Evolutionary conservation across 1,140 invertebrate species (phyloP).

Genomic region (Drosophila leontia): DNA sequence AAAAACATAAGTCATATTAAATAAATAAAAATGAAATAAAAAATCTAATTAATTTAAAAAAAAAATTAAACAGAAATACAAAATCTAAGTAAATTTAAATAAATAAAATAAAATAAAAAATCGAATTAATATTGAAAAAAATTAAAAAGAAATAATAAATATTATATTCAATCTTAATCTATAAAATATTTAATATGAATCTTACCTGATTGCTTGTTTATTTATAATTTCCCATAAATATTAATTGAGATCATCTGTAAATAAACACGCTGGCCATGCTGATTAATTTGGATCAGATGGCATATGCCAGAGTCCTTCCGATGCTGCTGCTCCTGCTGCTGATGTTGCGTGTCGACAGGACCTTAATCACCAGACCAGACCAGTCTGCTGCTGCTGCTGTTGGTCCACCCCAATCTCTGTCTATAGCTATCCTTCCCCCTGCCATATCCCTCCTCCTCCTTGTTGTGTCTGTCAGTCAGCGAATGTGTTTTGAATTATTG

Average conservation of each 20-base stretch:
- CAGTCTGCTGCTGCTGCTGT: conserved; percentile 31
- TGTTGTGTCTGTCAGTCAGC: conserved; percentile 56
- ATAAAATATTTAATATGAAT: neutral
- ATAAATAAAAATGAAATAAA: no score
- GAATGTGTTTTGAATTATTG: conserved; percentile 82
- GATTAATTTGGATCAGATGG: conserved; percentile 54
- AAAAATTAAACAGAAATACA: no score
- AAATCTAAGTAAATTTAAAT: no score
- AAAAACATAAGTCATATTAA: no score
- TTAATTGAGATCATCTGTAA: conserved; percentile 7
- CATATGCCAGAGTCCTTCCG: conserved; percentile 3
- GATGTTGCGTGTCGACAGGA: conserved; percentile 69
- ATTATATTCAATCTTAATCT: no score
- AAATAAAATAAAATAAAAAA: no score
- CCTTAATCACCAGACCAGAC: conserved; percentile 56
- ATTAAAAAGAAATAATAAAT: no score
- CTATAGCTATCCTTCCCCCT: neutral
- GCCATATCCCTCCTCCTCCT: neutral
- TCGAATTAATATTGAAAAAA: no score
- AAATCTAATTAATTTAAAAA: no score
- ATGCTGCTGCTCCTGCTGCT: conserved; percentile 11
- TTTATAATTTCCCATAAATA: neutral
- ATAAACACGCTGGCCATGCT: neutral
- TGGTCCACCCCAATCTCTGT: conserved; percentile 6
- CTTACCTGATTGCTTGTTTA: neutral